Evolutionary conservation across 2,113 vertebrate species (phyloP).

Genomic region (Ophthalmolycus amberensis): DNA sequence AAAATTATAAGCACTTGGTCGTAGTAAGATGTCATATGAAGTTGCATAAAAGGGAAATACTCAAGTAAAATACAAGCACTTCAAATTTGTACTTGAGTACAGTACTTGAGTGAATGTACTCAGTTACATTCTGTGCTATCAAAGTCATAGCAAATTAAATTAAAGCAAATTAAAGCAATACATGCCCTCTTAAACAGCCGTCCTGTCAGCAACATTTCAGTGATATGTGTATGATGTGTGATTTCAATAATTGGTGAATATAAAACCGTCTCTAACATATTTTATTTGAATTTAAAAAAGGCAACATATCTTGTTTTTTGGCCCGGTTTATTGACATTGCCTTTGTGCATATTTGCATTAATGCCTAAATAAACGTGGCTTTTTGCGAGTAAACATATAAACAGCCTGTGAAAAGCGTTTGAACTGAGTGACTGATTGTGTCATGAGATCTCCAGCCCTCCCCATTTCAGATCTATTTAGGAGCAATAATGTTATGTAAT

Average conservation of each 20-base stretch:
- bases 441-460: conserved; percentile 38
- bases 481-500: conserved; percentile 77
- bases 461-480: conserved; percentile 64
- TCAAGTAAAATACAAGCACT: background rate
- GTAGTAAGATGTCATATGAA: background rate
- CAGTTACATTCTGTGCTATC: too few species aligned
- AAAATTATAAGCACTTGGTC: background rate
- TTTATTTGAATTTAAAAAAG: background rate
- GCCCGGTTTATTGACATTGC: background rate
- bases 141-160: too few species aligned
- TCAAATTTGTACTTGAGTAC: background rate
- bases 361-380: background rate
- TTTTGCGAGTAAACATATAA: conserved; percentile 12
- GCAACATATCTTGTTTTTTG: background rate
- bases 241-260: background rate
- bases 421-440: conserved; percentile 29
- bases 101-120: background rate
- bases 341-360: background rate
- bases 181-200: background rate
- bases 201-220: background rate
- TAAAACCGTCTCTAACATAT: background rate
- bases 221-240: background rate
- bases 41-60: background rate
- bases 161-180: too few species aligned
- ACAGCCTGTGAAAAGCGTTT: background rate